Evolutionary conservation across 1,140 invertebrate genomes (phyloP), one percentile per base, ranked within the genome.

Genomic region (Euborellia annulipes): DNA sequence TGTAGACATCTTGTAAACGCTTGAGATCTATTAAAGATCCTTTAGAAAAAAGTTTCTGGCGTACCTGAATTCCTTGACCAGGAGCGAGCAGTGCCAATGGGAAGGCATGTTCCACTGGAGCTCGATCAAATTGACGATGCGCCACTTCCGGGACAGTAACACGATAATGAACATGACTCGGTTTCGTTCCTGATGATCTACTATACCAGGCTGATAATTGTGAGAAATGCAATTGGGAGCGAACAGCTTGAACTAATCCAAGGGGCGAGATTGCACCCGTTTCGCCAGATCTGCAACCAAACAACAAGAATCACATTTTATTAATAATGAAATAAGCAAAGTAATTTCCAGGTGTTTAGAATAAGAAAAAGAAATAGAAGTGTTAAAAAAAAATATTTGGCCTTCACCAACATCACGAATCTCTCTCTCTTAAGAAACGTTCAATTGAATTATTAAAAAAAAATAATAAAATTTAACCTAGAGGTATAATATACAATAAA

Each of bases 171-270:
- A 75, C 59, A 48, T 72, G 66, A 43, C 68, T 65, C 45, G 71
- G 76, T 49, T 60, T 67, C 43, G 54, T 54, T 43, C 71, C 73
- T 27, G 56, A 53, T 22, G 61, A 69, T 42, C 65, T 68, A 54
- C 69, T 75, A 36, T 75, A 63, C 90, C 90, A 96, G 20, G 90
- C 87, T 17, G 86, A 85, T 37, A 95, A 75, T 67, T 95, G 90
- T 1, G 90, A 94, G 67, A 96, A 96, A 68, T 93, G 87, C n/a
- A 95, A 71, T 60, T 91, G 88, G 3, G 90, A 95, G 42, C 89
- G 74, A 9, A 95, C 80, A n/a, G 90, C 91, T 61, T 89, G 88
- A 50, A 91, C 75, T 46, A 95, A 66, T 62, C 81, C 82, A 53
- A 79, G 75, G 21, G 76, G 62, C 53, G 68, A 65, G 61, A 70